Evolutionary conservation across 2,888 invertebrate species (phyloP).

Genomic region (Clistopyga incitator): DNA sequence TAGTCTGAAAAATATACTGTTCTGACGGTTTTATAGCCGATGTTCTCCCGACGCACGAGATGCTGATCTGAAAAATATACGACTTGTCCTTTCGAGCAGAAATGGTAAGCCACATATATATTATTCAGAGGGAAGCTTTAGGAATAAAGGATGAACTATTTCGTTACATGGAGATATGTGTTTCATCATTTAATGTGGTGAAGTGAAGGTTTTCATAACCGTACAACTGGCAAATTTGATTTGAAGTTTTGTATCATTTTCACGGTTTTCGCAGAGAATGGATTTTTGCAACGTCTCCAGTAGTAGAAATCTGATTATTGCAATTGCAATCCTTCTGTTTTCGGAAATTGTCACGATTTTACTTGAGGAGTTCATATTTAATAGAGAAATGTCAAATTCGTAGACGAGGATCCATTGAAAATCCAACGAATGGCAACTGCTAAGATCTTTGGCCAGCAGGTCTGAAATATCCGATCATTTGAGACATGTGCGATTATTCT

Average conservation of each 20-base stretch:
- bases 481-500: no score
- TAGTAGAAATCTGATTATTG: no score
- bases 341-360: no score
- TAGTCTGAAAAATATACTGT: background rate
- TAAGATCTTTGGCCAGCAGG: no score
- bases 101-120: background rate
- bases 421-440: no score
- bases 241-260: background rate
- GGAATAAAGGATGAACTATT: background rate
- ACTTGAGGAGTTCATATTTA: no score
- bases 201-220: background rate
- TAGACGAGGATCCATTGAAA: no score
- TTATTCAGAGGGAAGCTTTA: background rate
- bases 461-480: no score
- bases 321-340: no score
- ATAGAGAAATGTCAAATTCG: no score
- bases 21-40: background rate
- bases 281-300: background rate
- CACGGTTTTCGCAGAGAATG: background rate
- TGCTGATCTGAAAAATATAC: background rate
- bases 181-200: background rate
- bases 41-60: background rate
- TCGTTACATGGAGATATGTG: background rate
- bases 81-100: background rate
- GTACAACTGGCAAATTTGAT: background rate